Conservation (phyloP, 1,140 invertebrate species). For the Helicorthomorpha holstii region DNA sequence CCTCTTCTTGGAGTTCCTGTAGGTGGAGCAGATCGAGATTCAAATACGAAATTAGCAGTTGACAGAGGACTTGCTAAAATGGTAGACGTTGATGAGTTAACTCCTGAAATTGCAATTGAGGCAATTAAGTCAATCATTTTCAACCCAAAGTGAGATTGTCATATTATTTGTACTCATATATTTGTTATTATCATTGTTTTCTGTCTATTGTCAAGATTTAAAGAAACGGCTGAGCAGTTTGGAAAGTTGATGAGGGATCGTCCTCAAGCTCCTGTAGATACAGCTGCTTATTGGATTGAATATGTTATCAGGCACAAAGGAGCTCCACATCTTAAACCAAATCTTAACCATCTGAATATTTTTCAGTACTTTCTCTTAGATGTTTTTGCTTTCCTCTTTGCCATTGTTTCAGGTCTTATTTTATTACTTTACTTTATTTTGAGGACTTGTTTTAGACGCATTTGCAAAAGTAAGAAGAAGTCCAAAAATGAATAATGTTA, state of each 20-base stretch:
- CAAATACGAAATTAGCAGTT: conserved; percentile 15
- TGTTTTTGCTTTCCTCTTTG: conserved; percentile 26
- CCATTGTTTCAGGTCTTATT: too few species aligned
- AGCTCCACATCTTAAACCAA: conserved; percentile 30
- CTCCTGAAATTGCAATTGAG: background rate
- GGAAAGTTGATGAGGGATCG: conserved; percentile 14
- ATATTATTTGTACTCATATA: background rate
- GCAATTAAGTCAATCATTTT: background rate
- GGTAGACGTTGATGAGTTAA: background rate
- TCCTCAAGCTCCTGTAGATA: conserved; percentile 14
- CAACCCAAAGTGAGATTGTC: background rate
- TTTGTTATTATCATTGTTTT: background rate
- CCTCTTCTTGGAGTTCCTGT: conserved; percentile 53
- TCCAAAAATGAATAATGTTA: too few species aligned
- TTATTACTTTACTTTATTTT: too few species aligned
- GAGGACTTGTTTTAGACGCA: too few species aligned
- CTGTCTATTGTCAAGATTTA: background rate
- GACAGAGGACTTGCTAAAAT: background rate
- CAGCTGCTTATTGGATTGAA: conserved; percentile 19
- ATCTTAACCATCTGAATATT: conserved; percentile 37
- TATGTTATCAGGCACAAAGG: conserved; percentile 18
- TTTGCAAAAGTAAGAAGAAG: too few species aligned
- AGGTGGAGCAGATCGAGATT: conserved; percentile 37
- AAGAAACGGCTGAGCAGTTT: background rate
- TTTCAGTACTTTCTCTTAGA: conserved; percentile 37